phyloP scores from a whole-genome alignment of 2,113 vertebrate genomes.

The Anhinga anhinga region DNA sequence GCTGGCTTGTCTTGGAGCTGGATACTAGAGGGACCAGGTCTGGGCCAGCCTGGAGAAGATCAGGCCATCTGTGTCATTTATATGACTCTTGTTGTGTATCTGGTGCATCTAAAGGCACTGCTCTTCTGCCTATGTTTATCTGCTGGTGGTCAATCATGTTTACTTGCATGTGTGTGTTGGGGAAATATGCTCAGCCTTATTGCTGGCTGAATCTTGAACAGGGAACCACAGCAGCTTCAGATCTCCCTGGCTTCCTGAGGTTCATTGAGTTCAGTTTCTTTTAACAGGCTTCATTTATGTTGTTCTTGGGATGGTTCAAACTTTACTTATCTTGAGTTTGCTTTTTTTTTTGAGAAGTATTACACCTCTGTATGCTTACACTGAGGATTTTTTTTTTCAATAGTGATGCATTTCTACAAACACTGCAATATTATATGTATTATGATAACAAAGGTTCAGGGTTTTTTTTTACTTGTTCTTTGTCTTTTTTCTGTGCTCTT shows the following conservation, averaged over 20 bases:
- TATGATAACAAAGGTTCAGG: background rate
- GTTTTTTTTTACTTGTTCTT: background rate
- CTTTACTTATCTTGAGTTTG: background rate
- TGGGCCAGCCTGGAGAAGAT: background rate
- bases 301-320: background rate
- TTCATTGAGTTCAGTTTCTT: background rate
- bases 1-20: background rate
- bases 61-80: no score
- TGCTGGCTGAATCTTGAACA: background rate
- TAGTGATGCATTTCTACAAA: background rate
- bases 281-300: background rate
- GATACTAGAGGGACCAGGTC: background rate
- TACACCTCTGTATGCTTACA: background rate
- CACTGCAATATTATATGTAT: background rate
- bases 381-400: background rate
- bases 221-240: background rate
- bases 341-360: no score
- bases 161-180: fast-evolving
- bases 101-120: background rate
- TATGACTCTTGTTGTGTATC: background rate
- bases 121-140: background rate
- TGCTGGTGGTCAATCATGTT: background rate
- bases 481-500: background rate
- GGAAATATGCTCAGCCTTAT: background rate
- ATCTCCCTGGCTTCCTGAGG: background rate